Evolutionary conservation across 2,113 vertebrate genomes (phyloP).

Genomic region (Anoplopoma fimbria): DNA sequence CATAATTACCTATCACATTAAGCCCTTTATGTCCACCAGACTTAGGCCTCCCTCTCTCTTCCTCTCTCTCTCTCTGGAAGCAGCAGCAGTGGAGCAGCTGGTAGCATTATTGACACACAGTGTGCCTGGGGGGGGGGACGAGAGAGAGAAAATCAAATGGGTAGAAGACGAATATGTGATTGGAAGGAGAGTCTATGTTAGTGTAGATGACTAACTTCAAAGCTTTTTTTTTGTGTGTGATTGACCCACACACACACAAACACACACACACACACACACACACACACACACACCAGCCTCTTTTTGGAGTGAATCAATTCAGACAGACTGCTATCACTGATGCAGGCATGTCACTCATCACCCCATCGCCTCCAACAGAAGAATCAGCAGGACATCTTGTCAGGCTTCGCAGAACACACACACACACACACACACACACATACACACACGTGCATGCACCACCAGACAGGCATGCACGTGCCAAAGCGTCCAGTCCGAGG

Average conservation of each 20-base stretch:
- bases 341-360: constrained; percentile 74
- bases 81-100: constrained; percentile 80
- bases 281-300: constrained; percentile 22
- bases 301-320: constrained; percentile 65
- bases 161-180: constrained; percentile 66
- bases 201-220: constrained; percentile 56
- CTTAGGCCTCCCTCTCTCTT: constrained; percentile 59
- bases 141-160: constrained; percentile 63
- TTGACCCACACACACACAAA: constrained; percentile 28
- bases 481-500: constrained; percentile 49
- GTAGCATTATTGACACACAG: constrained; percentile 78
- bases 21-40: constrained; percentile 80
- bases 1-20: constrained; percentile 85
- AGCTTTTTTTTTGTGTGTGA: constrained; percentile 30
- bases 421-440: constrained; percentile 32
- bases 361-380: constrained; percentile 65
- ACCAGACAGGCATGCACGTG: constrained; percentile 44
- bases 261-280: constrained; percentile 8
- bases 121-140: constrained; percentile 54
- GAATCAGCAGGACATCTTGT: constrained; percentile 67
- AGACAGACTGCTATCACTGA: constrained; percentile 65
- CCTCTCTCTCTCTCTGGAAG: constrained; percentile 16
- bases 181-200: constrained; percentile 67
- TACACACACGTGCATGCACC: constrained; percentile 26
- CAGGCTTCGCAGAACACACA: constrained; percentile 43